Evolutionary conservation across 2,113 vertebrate genomes (phyloP), one percentile per base, ranked within the genome.

Genomic region (Prietella phreatophila): DNA sequence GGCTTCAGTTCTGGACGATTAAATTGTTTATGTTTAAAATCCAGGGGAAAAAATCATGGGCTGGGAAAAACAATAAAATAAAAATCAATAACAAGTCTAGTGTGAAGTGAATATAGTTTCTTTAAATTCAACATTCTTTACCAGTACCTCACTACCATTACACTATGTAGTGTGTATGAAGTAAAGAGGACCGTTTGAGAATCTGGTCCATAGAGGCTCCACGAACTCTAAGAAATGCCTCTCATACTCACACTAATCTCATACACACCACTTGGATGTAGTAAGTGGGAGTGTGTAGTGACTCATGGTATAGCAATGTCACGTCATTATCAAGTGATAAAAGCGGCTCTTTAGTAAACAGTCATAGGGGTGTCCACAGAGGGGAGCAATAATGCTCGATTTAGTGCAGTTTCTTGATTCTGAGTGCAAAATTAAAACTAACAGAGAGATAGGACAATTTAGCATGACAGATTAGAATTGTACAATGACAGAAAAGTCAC

Each of bases 201-300:
- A 65, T 67, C 15, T 63, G 63, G 8, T 69, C 63, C 50, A 87
- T 3, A 30, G 63, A 53, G 63, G 58, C 47, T 73, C 36, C 1
- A 17, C 39, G 30, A 80, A 60, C 53, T 73, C 25, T 27, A 39
- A 67, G 47, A 53, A 86, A 86, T n/a, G 13, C 42, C 85, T 79
- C n/a, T 67, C 33, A 53, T 17, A 50, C n/a, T 55, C 11, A 58
- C 53, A 71, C 30, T 67, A 53, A 67, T 82, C 33, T 60, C 36
- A 73, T 63, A 79, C 71, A 58, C 71, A 60, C 56, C 27, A 79
- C 73, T 86, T 30, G 58, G 86, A 71, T 30, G 8, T 69, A 69
- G 78, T 69, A 73, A 56, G 86, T 87, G 86, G 63, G 86, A 56
- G 86, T 73, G 63, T 87, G 63, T 86, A 65, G 63, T 87, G 79